A percentile compares a stretch with the other conserved stretches of the same genome.
Conservation (phyloP, 2,113 vertebrate species). For the Eulemur macaco region DNA sequence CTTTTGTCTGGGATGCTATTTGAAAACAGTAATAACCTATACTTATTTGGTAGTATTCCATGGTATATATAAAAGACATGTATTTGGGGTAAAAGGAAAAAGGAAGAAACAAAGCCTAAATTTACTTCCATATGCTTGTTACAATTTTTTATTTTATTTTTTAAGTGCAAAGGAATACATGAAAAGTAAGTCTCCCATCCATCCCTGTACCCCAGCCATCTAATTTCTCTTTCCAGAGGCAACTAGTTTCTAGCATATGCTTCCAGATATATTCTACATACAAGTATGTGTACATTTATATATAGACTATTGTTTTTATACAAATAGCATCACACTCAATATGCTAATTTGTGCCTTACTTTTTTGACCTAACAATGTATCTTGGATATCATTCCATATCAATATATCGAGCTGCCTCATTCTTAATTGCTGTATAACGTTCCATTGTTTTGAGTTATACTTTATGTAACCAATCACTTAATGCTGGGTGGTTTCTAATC, state of each 20-base stretch:
- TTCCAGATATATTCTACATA: neutral
- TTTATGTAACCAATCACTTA: neutral
- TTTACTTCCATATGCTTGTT: conserved; percentile 1
- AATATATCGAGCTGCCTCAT: neutral
- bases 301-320: neutral
- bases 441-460: neutral
- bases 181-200: neutral
- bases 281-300: neutral
- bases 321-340: neutral
- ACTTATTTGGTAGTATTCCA: neutral
- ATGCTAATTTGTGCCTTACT: neutral
- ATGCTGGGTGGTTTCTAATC: neutral
- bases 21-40: neutral
- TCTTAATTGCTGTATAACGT: neutral
- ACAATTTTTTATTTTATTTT: neutral
- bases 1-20: neutral
- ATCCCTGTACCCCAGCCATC: neutral
- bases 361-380: neutral
- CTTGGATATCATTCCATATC: neutral
- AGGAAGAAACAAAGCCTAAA: neutral
- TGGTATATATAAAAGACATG: too few species aligned
- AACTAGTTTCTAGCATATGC: neutral
- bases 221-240: neutral
- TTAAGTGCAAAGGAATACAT: neutral
- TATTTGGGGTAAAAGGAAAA: neutral